Evolutionary conservation across 2,888 invertebrate genomes (phyloP).

Genomic region (Drosophila fungiperda): DNA sequence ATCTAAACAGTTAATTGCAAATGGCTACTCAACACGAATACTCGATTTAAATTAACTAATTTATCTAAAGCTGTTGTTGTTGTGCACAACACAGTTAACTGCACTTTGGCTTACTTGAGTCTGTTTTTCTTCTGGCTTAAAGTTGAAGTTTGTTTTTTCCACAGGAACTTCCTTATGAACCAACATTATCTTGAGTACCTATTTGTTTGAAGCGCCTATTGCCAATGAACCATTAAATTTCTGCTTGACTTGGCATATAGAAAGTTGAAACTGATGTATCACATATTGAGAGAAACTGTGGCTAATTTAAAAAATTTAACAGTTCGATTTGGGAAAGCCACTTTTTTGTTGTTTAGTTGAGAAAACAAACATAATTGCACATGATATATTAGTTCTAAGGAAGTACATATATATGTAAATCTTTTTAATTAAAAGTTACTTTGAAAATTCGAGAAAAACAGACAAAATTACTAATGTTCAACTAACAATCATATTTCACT

Average conservation of each 20-base stretch:
- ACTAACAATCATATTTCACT: neutral
- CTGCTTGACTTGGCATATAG: constrained; percentile 46
- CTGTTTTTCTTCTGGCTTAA: constrained; percentile 11
- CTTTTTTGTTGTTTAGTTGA: neutral
- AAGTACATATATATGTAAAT: neutral
- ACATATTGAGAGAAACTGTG: neutral
- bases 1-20: constrained; percentile 48
- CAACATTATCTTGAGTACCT: neutral
- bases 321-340: neutral
- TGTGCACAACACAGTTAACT: constrained; percentile 55
- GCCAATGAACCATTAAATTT: constrained; percentile 49
- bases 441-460: neutral
- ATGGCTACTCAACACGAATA: constrained; percentile 43
- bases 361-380: too few species aligned
- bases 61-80: constrained; percentile 11
- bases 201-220: constrained; percentile 9
- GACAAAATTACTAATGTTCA: neutral
- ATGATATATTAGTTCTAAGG: too few species aligned
- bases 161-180: constrained; percentile 57
- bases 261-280: constrained; percentile 17
- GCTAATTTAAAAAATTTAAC: neutral
- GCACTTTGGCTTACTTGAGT: constrained; percentile 42
- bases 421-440: neutral
- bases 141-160: constrained; percentile 13
- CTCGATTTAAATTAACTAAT: constrained; percentile 41